A percentile compares a stretch with the other conserved stretches of the same genome.
These are phyloP conservation scores for Rattus rattus DNA, from an alignment of 2,113 vertebrate species.

Conservation along the genomic window DNA sequence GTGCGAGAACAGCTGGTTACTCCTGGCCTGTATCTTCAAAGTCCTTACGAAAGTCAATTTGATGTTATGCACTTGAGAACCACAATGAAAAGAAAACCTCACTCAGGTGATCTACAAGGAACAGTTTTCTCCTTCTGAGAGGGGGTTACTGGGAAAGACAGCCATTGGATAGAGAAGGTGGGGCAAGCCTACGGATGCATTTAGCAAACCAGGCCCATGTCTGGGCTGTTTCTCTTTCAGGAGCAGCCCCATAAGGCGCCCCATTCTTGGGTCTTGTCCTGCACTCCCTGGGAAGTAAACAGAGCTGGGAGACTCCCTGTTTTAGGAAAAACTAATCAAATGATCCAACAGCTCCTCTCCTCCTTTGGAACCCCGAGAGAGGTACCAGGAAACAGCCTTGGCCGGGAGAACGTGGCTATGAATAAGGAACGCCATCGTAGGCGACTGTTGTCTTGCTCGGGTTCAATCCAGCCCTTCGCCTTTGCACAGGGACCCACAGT, in stretches of 20 bases:
- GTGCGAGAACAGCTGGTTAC: background rate
- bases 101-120: background rate
- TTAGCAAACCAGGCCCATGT: background rate
- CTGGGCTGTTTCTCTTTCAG: slow-evolving; percentile 17
- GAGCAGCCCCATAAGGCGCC: slow-evolving; percentile 70
- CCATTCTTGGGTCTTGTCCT: slow-evolving; percentile 57
- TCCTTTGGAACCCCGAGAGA: slow-evolving; percentile 77
- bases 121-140: background rate
- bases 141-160: background rate
- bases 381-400: slow-evolving; percentile 78
- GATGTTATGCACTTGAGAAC: background rate
- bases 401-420: slow-evolving; percentile 39
- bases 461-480: background rate
- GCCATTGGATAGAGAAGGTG: background rate
- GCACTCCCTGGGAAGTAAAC: slow-evolving; percentile 76
- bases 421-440: slow-evolving; percentile 58
- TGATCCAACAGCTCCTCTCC: slow-evolving; percentile 77
- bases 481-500: fast-evolving
- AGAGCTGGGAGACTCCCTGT: slow-evolving; percentile 81
- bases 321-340: slow-evolving; percentile 78
- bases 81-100: background rate
- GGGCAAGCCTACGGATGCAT: background rate
- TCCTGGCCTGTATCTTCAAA: background rate
- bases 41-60: background rate
- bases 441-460: background rate